Evolutionary conservation across 2,888 invertebrate genomes (phyloP).

Genomic region (Drosophila emarginata): DNA sequence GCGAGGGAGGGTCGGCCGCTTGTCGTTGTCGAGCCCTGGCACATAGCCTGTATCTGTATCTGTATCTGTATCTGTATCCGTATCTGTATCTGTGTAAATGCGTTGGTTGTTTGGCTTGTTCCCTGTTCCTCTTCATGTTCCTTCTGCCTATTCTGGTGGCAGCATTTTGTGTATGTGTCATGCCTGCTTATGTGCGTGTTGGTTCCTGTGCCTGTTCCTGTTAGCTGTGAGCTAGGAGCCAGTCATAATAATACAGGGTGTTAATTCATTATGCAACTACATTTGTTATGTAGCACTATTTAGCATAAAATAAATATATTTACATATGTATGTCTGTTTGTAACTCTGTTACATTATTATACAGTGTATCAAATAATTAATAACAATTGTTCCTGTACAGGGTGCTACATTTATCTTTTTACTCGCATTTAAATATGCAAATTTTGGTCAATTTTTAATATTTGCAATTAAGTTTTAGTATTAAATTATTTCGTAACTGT

Average conservation of each 20-base stretch:
- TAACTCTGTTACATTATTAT: no score
- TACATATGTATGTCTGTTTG: no score
- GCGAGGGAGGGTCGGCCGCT: slow-evolving; percentile 46
- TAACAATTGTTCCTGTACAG: no score
- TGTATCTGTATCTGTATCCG: slow-evolving; percentile 65
- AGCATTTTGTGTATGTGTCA: slow-evolving; percentile 19
- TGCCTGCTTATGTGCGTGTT: slow-evolving; percentile 37
- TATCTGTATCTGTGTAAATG: slow-evolving; percentile 78
- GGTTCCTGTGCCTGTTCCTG: slow-evolving; percentile 51
- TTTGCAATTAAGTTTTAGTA: no score
- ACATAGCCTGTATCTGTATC: slow-evolving; percentile 40
- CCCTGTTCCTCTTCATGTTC: slow-evolving; percentile 31
- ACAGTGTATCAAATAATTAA: no score
- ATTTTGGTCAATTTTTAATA: no score
- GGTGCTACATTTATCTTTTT: no score
- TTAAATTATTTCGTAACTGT: no score
- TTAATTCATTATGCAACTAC: not conserved
- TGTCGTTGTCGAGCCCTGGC: slow-evolving; percentile 9
- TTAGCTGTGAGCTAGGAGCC: slow-evolving; percentile 49
- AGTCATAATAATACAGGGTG: slow-evolving; percentile 38
- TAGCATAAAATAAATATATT: no score
- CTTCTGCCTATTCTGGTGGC: slow-evolving; percentile 7
- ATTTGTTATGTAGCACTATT: no score
- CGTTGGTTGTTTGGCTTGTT: slow-evolving; percentile 58
- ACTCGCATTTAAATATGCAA: no score